Evolutionary conservation across 2,888 invertebrate species (phyloP).

Genomic region (Dasysyrphus albostriatus): DNA sequence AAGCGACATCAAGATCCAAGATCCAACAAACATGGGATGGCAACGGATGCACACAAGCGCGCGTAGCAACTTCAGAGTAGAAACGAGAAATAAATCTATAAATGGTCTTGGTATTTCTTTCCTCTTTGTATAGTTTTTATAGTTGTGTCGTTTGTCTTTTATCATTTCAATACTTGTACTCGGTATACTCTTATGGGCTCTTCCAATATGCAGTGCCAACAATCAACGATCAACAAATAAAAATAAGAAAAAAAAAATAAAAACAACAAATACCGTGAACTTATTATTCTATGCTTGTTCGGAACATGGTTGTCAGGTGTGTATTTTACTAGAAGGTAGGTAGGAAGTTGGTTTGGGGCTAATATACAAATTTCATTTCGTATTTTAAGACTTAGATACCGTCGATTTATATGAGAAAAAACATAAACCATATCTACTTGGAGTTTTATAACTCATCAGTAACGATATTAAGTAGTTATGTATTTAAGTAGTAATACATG

Average conservation of each 20-base stretch:
- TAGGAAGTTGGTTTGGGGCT: too few species aligned
- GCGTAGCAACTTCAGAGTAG: slow-evolving; percentile 69
- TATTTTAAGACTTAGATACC: too few species aligned
- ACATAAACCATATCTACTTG: too few species aligned
- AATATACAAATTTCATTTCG: too few species aligned
- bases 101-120: slow-evolving; percentile 73
- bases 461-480: too few species aligned
- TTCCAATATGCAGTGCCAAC: slow-evolving; percentile 44
- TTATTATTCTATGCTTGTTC: slow-evolving; percentile 40
- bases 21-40: slow-evolving; percentile 39
- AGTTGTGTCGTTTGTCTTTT: slow-evolving; percentile 42
- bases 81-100: slow-evolving; percentile 71
- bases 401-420: too few species aligned
- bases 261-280: slow-evolving; percentile 28
- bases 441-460: too few species aligned
- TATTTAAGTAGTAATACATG: too few species aligned
- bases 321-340: too few species aligned
- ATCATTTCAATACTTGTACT: slow-evolving; percentile 14
- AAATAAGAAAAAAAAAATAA: slow-evolving; percentile 7
- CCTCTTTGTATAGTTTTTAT: slow-evolving; percentile 30
- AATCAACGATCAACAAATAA: slow-evolving; percentile 23
- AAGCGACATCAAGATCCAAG: slow-evolving; percentile 61
- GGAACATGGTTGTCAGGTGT: slow-evolving; percentile 9
- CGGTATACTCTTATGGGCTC: slow-evolving; percentile 14
- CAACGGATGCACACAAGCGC: slow-evolving; percentile 64